phyloP scores from a whole-genome alignment of 2,113 vertebrate genomes.

The Serilophus lunatus region DNA sequence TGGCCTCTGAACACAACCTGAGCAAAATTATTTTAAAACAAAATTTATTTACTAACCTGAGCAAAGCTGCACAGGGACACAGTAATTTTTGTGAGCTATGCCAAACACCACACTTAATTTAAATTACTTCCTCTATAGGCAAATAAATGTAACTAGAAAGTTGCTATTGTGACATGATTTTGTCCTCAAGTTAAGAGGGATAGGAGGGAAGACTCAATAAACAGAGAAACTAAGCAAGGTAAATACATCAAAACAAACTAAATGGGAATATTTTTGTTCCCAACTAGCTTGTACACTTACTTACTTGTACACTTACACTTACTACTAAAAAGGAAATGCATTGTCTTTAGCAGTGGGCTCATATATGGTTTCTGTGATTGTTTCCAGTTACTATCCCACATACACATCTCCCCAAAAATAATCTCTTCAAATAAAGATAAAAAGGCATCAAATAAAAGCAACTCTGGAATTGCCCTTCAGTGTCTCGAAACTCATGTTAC shows the following conservation, averaged over 20 bases:
- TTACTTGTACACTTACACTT: no score
- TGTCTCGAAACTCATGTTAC: not conserved
- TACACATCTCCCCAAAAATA: not conserved
- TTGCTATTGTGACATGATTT: not conserved
- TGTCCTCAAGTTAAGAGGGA: not conserved
- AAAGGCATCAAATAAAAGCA: not conserved
- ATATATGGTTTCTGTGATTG: not conserved
- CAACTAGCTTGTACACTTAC: not conserved
- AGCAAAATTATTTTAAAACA: no score
- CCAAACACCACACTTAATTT: not conserved
- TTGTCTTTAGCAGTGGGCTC: not conserved
- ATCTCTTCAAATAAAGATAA: not conserved
- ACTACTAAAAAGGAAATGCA: not conserved
- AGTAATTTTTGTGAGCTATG: not conserved
- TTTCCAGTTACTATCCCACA: not conserved
- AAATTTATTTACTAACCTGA: not conserved
- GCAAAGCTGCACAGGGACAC: not conserved
- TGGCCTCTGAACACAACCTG: not conserved
- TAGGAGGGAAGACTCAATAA: not conserved
- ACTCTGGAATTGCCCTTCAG: not conserved
- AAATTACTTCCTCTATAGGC: not conserved
- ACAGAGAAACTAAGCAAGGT: not conserved
- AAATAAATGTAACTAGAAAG: not conserved
- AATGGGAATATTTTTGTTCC: not conserved
- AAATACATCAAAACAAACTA: not conserved